These are phyloP conservation scores for Leucophenga montana DNA, from an alignment of 2,888 invertebrate genomes.

Conservation along the genomic window DNA sequence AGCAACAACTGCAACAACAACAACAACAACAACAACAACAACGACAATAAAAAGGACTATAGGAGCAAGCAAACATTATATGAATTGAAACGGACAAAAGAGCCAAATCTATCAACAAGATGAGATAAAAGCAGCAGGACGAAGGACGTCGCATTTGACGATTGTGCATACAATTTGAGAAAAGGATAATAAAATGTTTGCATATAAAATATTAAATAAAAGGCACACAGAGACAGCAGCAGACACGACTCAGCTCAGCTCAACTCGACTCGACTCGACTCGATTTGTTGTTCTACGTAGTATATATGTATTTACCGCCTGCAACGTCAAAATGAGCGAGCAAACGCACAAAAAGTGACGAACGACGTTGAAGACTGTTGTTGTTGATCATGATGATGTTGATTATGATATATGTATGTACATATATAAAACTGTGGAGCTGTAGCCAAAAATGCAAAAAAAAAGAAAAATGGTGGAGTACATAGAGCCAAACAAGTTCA, in stretches of 20 bases:
- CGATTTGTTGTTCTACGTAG: conserved; percentile 32
- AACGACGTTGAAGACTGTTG: conserved; percentile 36
- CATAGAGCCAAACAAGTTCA: conserved; percentile 38
- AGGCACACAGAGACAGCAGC: conserved; percentile 32
- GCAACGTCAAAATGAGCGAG: conserved; percentile 61
- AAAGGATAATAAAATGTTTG: conserved; percentile 59
- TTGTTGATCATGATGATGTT: conserved; percentile 8
- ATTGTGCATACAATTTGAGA: conserved; percentile 45
- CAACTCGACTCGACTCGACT: conserved; percentile 14
- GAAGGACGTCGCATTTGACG: conserved; percentile 22
- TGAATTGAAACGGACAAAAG: conserved; percentile 53
- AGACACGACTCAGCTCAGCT: conserved; percentile 24
- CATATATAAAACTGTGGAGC: conserved; percentile 41
- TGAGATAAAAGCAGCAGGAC: conserved; percentile 7
- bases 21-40: conserved; percentile 8
- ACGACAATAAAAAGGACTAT: conserved; percentile 20
- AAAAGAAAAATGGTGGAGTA: not conserved
- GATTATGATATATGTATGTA: conserved; percentile 12
- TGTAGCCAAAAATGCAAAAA: not conserved
- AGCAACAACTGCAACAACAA: not conserved
- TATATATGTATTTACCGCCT: conserved; percentile 38
- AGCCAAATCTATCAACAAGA: conserved; percentile 38
- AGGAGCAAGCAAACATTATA: conserved; percentile 40
- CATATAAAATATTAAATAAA: conserved; percentile 54
- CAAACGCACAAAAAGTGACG: conserved; percentile 60